Percentiles rank a stretch among this genome's conserved stretches.
Evolutionary conservation across 1,140 invertebrate genomes (phyloP).

Genomic region (Antheraea mylitta): DNA sequence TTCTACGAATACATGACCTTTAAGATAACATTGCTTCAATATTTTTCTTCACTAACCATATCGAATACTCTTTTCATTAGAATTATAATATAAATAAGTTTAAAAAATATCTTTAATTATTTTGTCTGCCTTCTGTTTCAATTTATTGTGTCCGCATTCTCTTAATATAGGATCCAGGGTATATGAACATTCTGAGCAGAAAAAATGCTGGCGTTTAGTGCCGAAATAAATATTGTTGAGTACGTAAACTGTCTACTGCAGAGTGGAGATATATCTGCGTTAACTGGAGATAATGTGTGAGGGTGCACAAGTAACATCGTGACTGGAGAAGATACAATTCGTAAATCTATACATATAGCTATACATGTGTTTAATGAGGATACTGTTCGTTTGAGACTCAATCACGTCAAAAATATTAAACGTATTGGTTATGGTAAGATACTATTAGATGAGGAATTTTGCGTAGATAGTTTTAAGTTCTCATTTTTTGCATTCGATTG

Average conservation of each 20-base stretch:
- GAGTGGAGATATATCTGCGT: constrained; percentile 6
- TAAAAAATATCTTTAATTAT: too few species aligned
- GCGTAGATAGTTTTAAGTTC: too few species aligned
- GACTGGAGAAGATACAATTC: background rate
- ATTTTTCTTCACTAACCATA: too few species aligned
- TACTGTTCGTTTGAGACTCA: too few species aligned
- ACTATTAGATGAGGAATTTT: too few species aligned
- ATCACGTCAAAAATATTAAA: too few species aligned
- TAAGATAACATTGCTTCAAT: too few species aligned
- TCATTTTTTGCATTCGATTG: too few species aligned
- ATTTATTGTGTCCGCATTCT: constrained; percentile 22
- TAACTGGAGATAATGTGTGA: constrained; percentile 7
- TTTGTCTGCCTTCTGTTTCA: background rate
- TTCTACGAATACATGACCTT: too few species aligned
- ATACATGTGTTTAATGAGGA: background rate
- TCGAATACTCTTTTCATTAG: too few species aligned
- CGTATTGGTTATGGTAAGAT: too few species aligned
- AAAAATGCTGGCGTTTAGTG: constrained; percentile 26
- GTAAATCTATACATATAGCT: background rate
- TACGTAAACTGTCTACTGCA: constrained; percentile 10
- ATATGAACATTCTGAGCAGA: constrained; percentile 35
- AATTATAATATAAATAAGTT: too few species aligned
- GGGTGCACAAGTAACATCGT: background rate
- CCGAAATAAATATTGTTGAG: constrained; percentile 26
- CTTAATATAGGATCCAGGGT: constrained; percentile 32